Conservation (phyloP, 2,113 vertebrate species). For the Syngnathus typhle region DNA sequence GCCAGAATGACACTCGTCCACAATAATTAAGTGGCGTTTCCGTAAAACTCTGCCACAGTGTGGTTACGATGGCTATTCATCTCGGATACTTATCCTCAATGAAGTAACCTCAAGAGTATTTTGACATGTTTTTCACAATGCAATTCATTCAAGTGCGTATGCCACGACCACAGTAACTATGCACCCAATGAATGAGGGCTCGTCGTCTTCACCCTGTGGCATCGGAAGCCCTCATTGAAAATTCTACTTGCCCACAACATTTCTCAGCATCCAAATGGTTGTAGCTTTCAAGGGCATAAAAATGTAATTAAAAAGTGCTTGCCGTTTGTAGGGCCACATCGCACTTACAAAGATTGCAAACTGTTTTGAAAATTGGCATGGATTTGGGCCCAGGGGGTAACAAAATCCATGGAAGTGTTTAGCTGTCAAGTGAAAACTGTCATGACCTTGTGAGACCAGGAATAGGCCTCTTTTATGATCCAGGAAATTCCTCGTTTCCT, state of each 20-base stretch:
- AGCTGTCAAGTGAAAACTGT: conserved; percentile 54
- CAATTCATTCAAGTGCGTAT: background rate
- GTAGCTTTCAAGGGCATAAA: background rate
- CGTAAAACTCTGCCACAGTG: conserved; percentile 9
- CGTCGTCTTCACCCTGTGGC: no score
- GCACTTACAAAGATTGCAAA: conserved; percentile 8
- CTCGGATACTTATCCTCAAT: conserved; percentile 15
- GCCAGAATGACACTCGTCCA: conserved; percentile 46
- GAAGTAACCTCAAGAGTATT: conserved; percentile 1
- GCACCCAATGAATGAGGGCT: no score
- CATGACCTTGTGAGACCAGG: conserved; percentile 52
- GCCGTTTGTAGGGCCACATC: conserved; percentile 8
- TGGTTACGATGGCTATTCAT: background rate
- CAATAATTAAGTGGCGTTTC: conserved; percentile 30
- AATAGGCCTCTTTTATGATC: conserved; percentile 63
- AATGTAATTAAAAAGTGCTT: background rate
- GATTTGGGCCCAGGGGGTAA: conserved; percentile 23
- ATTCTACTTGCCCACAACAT: background rate
- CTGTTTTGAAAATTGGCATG: conserved; percentile 16
- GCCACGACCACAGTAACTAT: background rate
- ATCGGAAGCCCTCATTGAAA: background rate
- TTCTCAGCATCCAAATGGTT: background rate
- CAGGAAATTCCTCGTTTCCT: conserved; percentile 66
- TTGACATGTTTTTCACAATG: background rate
- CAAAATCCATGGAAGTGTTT: conserved; percentile 41